These are phyloP conservation scores for Sinocyclocheilus anshuiensis DNA, from an alignment of 2,113 vertebrate species.

Conservation along the genomic window DNA sequence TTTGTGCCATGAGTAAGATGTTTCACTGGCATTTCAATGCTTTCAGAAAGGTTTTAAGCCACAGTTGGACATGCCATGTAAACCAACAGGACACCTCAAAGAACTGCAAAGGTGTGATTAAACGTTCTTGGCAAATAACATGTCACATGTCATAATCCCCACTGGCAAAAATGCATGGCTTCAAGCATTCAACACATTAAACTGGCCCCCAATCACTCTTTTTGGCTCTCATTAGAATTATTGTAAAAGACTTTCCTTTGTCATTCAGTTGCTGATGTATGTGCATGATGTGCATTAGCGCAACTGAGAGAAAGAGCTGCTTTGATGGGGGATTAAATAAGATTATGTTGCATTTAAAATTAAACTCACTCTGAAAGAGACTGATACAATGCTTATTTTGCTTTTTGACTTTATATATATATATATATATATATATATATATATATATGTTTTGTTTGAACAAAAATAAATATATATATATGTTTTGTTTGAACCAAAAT, in stretches of 20 bases:
- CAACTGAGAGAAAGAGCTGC: background rate
- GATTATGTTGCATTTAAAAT: slow-evolving; percentile 36
- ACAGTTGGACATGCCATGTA: slow-evolving; percentile 1
- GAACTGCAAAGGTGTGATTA: slow-evolving; percentile 36
- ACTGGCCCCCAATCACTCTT: no score
- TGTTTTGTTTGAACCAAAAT: no score
- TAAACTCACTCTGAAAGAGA: background rate
- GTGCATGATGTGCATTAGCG: background rate
- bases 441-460: no score
- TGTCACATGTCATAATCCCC: background rate
- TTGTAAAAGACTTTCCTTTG: background rate
- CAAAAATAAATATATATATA: no score
- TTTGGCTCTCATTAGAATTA: background rate
- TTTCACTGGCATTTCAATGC: background rate
- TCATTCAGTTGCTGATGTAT: background rate
- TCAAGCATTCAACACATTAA: background rate
- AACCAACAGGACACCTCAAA: slow-evolving; percentile 34
- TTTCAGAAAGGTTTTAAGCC: slow-evolving; percentile 4
- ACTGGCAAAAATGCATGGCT: background rate
- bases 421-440: no score
- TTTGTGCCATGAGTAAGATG: background rate
- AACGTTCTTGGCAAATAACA: slow-evolving; percentile 45
- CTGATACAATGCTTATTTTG: background rate
- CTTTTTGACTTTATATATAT: background rate
- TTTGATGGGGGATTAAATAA: slow-evolving; percentile 22